phyloP scores from a whole-genome alignment of 2,888 invertebrate genomes.

The Chaitophorus viminalis region DNA sequence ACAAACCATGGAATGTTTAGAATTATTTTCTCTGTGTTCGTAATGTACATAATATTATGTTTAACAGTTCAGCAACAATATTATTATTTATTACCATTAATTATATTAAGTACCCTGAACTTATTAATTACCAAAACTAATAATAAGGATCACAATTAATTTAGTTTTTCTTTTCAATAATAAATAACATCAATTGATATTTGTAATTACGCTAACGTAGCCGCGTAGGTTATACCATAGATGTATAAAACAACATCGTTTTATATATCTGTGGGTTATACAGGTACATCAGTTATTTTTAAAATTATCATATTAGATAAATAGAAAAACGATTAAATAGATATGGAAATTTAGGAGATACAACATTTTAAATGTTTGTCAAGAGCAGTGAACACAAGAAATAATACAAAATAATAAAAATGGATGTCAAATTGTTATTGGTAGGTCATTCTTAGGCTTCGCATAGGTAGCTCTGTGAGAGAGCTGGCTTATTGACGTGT shows the following conservation, averaged over 20 bases:
- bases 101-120: background rate
- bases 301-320: background rate
- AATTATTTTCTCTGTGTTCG: slow-evolving; percentile 17
- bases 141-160: background rate
- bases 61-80: background rate
- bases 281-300: background rate
- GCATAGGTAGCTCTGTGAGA: slow-evolving; percentile 52
- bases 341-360: background rate
- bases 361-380: slow-evolving; percentile 31
- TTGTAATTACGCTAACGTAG: too few relatives aligned
- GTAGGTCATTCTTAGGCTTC: slow-evolving; percentile 59
- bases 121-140: background rate
- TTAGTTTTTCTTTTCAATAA: background rate
- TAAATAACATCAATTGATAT: too few relatives aligned
- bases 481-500: slow-evolving; percentile 59
- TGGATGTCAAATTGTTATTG: slow-evolving; percentile 59
- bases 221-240: too few relatives aligned
- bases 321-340: background rate
- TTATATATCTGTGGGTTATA: background rate
- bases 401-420: slow-evolving; percentile 50
- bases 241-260: too few relatives aligned
- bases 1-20: slow-evolving; percentile 44
- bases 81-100: background rate
- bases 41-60: background rate
- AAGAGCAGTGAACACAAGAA: too few relatives aligned